A percentile compares a stretch with the other conserved stretches of the same genome.
These are phyloP conservation scores for Uria aalge DNA, from an alignment of 2,113 vertebrate genomes.

Conservation along the genomic window DNA sequence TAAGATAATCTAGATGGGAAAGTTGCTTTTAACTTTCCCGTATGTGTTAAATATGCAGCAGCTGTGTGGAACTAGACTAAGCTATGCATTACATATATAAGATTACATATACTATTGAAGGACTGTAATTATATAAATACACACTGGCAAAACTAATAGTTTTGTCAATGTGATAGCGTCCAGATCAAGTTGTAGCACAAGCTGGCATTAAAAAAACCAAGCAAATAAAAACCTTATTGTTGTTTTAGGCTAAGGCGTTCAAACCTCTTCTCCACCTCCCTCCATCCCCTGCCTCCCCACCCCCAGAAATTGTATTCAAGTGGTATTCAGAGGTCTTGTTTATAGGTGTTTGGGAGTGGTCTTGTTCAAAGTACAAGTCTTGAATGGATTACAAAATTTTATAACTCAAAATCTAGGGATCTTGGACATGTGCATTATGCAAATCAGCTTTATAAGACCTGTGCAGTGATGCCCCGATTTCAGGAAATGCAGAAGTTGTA, in stretches of 20 bases:
- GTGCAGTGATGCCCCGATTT: background rate
- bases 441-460: background rate
- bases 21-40: background rate
- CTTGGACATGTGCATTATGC: background rate
- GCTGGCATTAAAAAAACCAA: background rate
- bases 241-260: accelerated
- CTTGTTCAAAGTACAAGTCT: background rate
- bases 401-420: background rate
- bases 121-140: background rate
- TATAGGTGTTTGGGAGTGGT: background rate
- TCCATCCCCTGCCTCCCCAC: too few relatives aligned
- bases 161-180: background rate
- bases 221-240: background rate
- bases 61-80: background rate
- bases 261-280: background rate
- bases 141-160: background rate
- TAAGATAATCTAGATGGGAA: background rate
- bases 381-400: background rate
- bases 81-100: background rate
- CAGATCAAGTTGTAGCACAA: background rate
- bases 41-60: background rate
- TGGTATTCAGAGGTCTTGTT: background rate
- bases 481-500: background rate
- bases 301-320: background rate
- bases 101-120: background rate